phyloP scores from a whole-genome alignment of 2,113 vertebrate species.

The Aplodontia rufa region DNA sequence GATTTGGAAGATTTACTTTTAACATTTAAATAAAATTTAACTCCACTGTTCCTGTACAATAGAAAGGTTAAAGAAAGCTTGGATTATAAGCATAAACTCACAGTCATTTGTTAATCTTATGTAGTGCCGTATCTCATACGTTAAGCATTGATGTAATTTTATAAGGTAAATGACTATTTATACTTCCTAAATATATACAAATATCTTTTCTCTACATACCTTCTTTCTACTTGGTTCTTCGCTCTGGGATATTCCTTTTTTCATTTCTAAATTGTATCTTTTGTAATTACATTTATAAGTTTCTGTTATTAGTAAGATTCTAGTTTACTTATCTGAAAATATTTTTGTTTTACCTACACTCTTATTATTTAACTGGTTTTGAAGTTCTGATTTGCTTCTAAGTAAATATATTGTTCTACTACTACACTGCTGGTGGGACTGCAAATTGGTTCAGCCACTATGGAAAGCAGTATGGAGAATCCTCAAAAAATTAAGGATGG shows the following conservation, averaged over 20 bases:
- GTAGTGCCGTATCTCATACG: not conserved
- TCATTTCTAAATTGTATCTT: slow-evolving; percentile 1
- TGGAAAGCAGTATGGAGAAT: too few species aligned
- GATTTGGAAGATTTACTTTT: not conserved
- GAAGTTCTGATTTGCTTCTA: not conserved
- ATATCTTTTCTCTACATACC: not conserved
- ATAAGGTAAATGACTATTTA: not conserved
- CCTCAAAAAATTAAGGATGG: too few species aligned
- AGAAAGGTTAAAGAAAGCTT: not conserved
- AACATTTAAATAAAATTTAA: not conserved
- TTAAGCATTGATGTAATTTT: not conserved
- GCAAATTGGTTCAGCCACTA: too few species aligned
- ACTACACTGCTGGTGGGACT: too few species aligned
- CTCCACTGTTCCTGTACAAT: not conserved
- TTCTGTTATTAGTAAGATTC: not conserved
- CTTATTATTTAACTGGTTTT: not conserved
- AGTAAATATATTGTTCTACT: too few species aligned
- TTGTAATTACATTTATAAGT: not conserved
- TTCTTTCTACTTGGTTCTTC: not conserved
- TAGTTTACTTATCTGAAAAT: not conserved
- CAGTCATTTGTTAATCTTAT: not conserved
- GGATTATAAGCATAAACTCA: not conserved
- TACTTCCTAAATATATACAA: not conserved
- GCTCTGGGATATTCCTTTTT: not conserved
- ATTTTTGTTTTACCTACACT: not conserved